Percentiles rank a stretch among this genome's conserved stretches.
Evolutionary conservation across 2,797 vertebrate genomes (phyloP).

Genomic region (Furcifer pardalis): DNA sequence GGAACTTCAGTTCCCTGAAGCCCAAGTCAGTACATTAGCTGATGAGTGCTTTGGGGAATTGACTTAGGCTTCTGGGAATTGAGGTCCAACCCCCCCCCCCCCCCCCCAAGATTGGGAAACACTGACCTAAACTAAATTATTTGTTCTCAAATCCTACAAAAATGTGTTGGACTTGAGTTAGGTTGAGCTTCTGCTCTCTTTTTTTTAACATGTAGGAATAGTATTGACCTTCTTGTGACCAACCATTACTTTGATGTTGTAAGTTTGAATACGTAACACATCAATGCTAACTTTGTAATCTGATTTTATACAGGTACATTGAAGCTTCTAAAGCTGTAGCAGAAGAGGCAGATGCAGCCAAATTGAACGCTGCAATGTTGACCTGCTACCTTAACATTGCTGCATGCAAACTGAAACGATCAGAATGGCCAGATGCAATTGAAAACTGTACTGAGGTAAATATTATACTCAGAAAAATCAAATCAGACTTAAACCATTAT

Average conservation of each 20-base stretch:
- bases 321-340: constrained; percentile 81
- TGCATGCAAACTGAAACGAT: constrained; percentile 92
- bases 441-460: constrained; percentile 91
- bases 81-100: too few species aligned
- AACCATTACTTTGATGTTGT: constrained; percentile 13
- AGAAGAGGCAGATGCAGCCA: constrained; percentile 76
- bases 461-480: background rate
- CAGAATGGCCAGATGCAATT: constrained; percentile 90
- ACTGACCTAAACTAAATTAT: background rate
- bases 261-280: background rate
- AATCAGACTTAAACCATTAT: background rate
- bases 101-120: too few species aligned
- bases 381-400: constrained; percentile 92
- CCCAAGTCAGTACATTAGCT: too few species aligned
- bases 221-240: background rate
- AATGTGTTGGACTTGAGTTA: background rate
- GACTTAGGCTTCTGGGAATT: too few species aligned
- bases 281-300: background rate
- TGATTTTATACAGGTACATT: constrained; percentile 84
- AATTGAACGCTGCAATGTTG: constrained; percentile 84
- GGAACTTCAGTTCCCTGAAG: too few species aligned
- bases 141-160: background rate
- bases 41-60: too few species aligned
- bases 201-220: background rate
- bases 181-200: background rate